These are phyloP conservation scores for Lethrus apterus DNA, from an alignment of 1,140 invertebrate genomes.

Conservation along the genomic window DNA sequence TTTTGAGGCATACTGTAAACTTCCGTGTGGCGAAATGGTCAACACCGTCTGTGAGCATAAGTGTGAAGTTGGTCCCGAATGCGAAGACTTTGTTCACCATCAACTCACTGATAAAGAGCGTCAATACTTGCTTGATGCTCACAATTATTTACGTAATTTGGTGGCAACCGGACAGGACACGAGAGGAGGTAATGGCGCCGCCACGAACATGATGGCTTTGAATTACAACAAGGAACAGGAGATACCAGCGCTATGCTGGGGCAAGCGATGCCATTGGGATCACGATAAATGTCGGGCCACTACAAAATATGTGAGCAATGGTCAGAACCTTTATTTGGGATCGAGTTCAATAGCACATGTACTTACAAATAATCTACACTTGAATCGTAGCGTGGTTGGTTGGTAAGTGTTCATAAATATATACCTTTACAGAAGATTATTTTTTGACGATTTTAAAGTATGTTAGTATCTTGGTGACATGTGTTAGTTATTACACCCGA, in stretches of 20 bases:
- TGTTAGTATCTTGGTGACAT: too few relatives aligned
- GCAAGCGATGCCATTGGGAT: neutral
- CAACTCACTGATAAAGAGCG: neutral
- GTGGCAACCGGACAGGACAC: neutral
- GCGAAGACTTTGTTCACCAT: neutral
- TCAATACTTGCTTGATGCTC: neutral
- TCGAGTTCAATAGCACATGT: too few relatives aligned
- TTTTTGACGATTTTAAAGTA: too few relatives aligned
- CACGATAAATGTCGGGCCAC: conserved; percentile 3
- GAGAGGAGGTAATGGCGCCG: neutral
- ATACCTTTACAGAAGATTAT: too few relatives aligned
- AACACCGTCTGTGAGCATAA: neutral
- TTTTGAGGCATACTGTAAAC: too few relatives aligned
- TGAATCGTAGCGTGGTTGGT: too few relatives aligned
- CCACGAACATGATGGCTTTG: neutral
- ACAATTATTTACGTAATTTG: neutral
- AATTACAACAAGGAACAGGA: neutral
- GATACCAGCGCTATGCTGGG: neutral
- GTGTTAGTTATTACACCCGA: too few relatives aligned
- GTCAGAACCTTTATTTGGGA: conserved; percentile 2
- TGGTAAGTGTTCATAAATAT: too few relatives aligned
- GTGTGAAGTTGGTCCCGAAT: neutral
- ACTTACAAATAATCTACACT: too few relatives aligned
- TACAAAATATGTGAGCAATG: neutral
- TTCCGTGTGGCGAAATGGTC: too few relatives aligned